These are phyloP conservation scores for Paedocypris micromegethes DNA, from an alignment of 2,797 vertebrate genomes.

Conservation along the genomic window DNA sequence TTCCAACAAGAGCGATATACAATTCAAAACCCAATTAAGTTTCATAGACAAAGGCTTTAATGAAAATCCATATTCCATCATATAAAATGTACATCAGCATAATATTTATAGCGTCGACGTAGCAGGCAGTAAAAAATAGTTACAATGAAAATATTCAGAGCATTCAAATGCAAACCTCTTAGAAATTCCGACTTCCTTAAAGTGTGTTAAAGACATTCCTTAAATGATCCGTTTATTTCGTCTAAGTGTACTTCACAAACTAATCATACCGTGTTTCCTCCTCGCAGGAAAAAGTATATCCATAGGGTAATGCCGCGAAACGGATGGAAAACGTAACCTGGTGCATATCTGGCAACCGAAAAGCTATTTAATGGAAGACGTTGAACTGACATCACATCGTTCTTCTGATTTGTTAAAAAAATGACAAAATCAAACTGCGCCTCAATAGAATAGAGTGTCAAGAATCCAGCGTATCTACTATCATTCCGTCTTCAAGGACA, in stretches of 20 bases:
- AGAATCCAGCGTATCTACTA: too few relatives aligned
- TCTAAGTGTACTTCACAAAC: constrained; percentile 35
- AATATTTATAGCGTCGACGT: constrained; percentile 65
- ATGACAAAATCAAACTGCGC: too few relatives aligned
- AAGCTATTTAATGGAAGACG: constrained; percentile 57
- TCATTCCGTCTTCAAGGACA: too few relatives aligned
- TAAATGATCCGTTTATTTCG: constrained; percentile 46
- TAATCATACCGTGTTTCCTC: too few relatives aligned
- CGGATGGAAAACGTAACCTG: constrained; percentile 15
- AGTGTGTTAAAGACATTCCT: constrained; percentile 57
- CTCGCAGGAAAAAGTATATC: too few relatives aligned
- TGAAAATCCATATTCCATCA: constrained; percentile 37
- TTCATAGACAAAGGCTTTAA: constrained; percentile 44
- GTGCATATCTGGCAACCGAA: constrained; percentile 30
- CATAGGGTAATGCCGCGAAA: neutral
- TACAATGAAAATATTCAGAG: constrained; percentile 64
- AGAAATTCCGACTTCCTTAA: constrained; percentile 54
- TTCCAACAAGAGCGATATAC: too few relatives aligned
- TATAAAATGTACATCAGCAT: constrained; percentile 49
- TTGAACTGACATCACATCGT: too few relatives aligned
- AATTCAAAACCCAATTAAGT: constrained; percentile 22
- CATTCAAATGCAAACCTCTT: constrained; percentile 63
- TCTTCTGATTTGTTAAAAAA: too few relatives aligned
- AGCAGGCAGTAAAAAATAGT: constrained; percentile 68
- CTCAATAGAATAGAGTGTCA: too few relatives aligned